Percentiles rank a stretch among this genome's conserved stretches.
Conservation (phyloP, 2,113 vertebrate species). For the Zapornia atra region DNA sequence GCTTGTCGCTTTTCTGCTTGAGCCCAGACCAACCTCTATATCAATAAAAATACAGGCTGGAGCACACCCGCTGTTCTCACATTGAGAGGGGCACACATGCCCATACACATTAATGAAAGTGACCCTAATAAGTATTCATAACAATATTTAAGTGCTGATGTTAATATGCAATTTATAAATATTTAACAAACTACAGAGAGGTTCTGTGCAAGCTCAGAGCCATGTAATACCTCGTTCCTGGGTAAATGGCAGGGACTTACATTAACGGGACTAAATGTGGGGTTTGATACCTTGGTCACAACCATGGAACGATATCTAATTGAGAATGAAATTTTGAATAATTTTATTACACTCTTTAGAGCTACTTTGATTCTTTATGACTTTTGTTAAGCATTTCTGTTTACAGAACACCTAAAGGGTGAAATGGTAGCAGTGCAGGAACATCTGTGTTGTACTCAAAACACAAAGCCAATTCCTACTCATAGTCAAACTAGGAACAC, state of each 20-base stretch:
- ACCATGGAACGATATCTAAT: neutral
- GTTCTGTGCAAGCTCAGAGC: neutral
- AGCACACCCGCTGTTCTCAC: neutral
- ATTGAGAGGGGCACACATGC: neutral
- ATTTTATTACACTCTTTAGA: neutral
- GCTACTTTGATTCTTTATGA: neutral
- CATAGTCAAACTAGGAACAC: neutral
- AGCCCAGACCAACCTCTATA: neutral
- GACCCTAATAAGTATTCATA: neutral
- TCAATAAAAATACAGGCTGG: neutral
- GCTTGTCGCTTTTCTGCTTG: neutral
- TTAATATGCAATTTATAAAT: constrained; percentile 27
- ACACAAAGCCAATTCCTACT: neutral
- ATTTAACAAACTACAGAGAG: neutral
- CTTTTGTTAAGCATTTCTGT: neutral
- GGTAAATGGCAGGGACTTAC: neutral
- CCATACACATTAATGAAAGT: neutral
- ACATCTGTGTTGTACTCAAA: neutral
- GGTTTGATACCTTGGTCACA: neutral
- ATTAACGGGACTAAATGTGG: neutral
- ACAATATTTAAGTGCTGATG: neutral
- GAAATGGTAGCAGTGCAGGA: neutral
- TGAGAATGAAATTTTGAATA: neutral
- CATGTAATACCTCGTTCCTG: neutral
- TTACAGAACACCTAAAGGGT: neutral